Evolutionary conservation across 2,888 invertebrate genomes (phyloP).

Genomic region (Lasiommata megera): DNA sequence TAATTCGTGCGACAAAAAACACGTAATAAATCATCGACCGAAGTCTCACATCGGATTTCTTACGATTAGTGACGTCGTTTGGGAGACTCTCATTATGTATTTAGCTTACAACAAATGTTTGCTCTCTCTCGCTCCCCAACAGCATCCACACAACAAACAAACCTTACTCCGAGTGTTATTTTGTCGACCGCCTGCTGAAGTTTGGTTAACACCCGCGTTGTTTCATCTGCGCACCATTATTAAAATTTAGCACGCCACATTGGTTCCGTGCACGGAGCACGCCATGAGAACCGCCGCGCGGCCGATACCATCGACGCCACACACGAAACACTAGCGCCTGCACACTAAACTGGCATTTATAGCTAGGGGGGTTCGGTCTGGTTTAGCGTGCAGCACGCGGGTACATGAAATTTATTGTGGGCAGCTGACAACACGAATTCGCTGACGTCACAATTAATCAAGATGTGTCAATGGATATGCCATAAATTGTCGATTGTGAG

Average conservation of each 20-base stretch:
- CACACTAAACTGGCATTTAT: not conserved
- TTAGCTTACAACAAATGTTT: too few species aligned
- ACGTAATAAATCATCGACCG: too few species aligned
- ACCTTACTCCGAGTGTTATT: too few species aligned
- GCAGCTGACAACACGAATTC: slow-evolving; percentile 32
- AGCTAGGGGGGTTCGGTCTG: not conserved
- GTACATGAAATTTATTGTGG: slow-evolving; percentile 25
- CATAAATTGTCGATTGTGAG: slow-evolving; percentile 26
- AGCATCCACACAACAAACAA: too few species aligned
- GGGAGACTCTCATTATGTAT: too few species aligned
- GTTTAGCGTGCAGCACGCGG: not conserved
- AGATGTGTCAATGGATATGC: slow-evolving; percentile 34
- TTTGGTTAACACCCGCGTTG: too few species aligned
- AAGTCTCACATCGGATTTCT: too few species aligned
- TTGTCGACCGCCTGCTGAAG: too few species aligned
- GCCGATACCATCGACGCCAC: slow-evolving; percentile 22
- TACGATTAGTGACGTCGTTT: too few species aligned
- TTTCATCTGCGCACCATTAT: slow-evolving; percentile 21
- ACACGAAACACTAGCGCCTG: slow-evolving; percentile 1
- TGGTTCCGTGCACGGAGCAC: slow-evolving; percentile 31
- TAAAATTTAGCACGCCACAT: slow-evolving; percentile 33
- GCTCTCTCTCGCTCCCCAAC: too few species aligned
- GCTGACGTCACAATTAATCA: slow-evolving; percentile 37
- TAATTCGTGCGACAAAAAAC: too few species aligned
- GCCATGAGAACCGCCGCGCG: slow-evolving; percentile 26